These are phyloP conservation scores for Phrynocephalus forsythii DNA, from an alignment of 2,797 vertebrate genomes.

Conservation along the genomic window DNA sequence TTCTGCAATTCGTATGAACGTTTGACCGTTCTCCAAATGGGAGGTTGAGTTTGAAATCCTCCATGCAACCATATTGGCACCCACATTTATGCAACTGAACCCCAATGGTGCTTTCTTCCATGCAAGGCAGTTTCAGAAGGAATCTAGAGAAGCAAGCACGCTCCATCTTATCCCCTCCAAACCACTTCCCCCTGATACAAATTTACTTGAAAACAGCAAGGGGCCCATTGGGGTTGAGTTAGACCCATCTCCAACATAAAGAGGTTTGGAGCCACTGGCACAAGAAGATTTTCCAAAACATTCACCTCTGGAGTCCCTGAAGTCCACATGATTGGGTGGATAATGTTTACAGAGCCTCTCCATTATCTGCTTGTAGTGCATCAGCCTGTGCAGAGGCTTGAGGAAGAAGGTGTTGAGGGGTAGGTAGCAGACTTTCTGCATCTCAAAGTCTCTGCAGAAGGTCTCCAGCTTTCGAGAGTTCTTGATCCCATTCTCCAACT, in stretches of 20 bases:
- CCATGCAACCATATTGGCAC: not conserved
- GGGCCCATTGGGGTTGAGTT: not conserved
- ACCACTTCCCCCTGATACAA: not conserved
- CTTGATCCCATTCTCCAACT: constrained; percentile 87
- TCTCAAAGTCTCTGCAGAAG: constrained; percentile 93
- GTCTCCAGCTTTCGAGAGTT: constrained; percentile 86
- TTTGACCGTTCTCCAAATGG: not conserved
- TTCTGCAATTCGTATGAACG: not conserved
- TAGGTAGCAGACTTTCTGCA: constrained; percentile 97
- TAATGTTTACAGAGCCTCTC: constrained; percentile 96
- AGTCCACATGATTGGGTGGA: constrained; percentile 88
- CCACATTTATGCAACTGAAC: not conserved
- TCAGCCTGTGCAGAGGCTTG: constrained; percentile 93
- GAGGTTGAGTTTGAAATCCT: not conserved
- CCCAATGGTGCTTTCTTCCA: too few relatives aligned
- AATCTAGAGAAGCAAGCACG: not conserved
- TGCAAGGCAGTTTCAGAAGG: not conserved
- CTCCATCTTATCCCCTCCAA: too few relatives aligned
- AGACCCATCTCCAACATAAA: not conserved
- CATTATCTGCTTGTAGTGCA: constrained; percentile 98
- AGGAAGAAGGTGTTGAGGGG: constrained; percentile 96
- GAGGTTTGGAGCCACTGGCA: not conserved
- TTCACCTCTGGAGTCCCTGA: constrained; percentile 91
- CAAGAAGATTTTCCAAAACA: not conserved
- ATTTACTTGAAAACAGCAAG: not conserved